phyloP scores from a whole-genome alignment of 2,113 vertebrate genomes.

The Hemiprocne comata region DNA sequence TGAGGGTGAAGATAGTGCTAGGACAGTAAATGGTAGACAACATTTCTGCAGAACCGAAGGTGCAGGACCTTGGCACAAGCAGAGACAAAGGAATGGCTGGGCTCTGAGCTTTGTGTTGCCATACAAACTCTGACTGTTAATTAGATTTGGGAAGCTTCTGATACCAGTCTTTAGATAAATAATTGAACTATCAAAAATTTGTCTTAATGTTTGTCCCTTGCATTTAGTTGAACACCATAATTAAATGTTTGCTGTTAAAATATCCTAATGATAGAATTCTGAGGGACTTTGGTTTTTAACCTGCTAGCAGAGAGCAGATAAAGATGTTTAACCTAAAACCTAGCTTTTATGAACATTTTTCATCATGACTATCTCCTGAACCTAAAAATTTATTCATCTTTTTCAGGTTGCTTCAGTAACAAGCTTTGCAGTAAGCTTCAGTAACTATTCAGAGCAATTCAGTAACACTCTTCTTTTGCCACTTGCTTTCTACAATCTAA shows the following conservation, averaged over 20 bases:
- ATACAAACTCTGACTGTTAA: neutral
- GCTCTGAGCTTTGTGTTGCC: neutral
- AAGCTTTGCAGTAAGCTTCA: neutral
- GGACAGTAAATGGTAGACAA: neutral
- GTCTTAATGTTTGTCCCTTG: neutral
- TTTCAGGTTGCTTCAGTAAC: neutral
- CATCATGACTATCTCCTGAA: neutral
- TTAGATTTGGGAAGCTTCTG: neutral
- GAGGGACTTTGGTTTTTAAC: neutral
- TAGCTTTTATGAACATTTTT: neutral
- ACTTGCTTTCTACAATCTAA: neutral
- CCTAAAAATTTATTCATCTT: neutral
- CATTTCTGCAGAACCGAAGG: neutral
- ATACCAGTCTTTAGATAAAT: neutral
- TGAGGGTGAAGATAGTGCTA: neutral
- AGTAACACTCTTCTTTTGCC: neutral
- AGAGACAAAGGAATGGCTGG: neutral
- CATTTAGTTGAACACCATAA: neutral
- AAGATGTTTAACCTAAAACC: neutral
- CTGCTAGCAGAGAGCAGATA: neutral
- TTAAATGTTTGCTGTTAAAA: neutral
- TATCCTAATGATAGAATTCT: neutral
- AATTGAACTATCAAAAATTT: neutral
- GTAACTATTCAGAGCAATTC: neutral
- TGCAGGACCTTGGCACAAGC: neutral